These are phyloP conservation scores for Actinostola sp. DNA, from an alignment of 92 coral and sea anemone species.

Conservation along the genomic window DNA sequence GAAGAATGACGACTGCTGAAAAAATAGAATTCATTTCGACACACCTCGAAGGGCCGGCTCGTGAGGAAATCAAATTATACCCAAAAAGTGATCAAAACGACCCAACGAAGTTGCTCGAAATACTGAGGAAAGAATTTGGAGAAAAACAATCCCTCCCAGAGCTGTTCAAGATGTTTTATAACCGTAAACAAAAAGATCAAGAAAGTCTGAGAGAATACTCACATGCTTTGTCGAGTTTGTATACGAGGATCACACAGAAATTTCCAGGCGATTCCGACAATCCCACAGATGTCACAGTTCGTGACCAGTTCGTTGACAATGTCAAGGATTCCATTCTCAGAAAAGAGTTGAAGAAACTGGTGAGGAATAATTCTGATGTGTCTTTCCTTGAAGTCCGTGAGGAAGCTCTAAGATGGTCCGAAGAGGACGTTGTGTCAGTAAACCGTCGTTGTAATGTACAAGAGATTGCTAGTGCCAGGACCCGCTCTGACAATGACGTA, in stretches of 20 bases:
- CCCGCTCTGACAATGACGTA: background rate
- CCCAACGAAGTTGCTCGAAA: conserved; percentile 5
- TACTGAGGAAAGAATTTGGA: conserved; percentile 31
- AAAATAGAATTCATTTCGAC: conserved; percentile 9
- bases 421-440: conserved; percentile 21
- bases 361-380: background rate
- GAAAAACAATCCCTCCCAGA: conserved; percentile 40
- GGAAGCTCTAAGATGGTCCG: conserved; percentile 44
- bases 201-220: conserved; percentile 1
- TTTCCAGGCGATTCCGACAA: background rate
- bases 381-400: conserved; percentile 15
- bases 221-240: background rate
- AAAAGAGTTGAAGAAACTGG: background rate
- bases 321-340: conserved; percentile 7
- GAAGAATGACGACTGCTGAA: background rate
- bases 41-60: conserved; percentile 12
- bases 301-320: conserved; percentile 11
- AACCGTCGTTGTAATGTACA: background rate
- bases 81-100: conserved; percentile 7
- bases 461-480: background rate
- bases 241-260: background rate
- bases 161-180: conserved; percentile 23
- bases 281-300: background rate
- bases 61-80: conserved; percentile 14
- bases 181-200: background rate